Base-by-base conservation (phyloP, 2,113 vertebrate species). In the Pardalotus punctatus region DNA sequence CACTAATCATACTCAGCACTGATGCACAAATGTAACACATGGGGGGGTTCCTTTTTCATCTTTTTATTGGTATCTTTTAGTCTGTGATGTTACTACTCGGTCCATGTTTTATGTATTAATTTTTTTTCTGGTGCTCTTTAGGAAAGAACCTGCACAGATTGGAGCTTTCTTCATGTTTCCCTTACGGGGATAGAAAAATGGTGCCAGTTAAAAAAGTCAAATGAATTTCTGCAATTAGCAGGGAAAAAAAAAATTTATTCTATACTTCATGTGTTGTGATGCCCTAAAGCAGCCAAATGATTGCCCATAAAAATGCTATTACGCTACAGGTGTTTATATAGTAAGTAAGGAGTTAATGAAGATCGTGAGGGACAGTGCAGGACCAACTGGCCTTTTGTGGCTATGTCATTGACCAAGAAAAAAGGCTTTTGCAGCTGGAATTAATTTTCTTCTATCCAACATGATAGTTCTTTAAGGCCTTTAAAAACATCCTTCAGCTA, bases 371-470 rank as follows among this genome's bases (percentile, higher is more conserved):
- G 50, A 28, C 66, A 6, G 38, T 78, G 45, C n/a, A 65, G 64
- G 35, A 74, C 60, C 12, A 27, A 0, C 77, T 67, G 77, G 29
- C 7, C 0, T 81, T 84, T 27, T 73, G 69, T 78, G 61, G 61
- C 31, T 0, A 0, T 58, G 60, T 74, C 65, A 67, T 76, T 94
- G 81, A 82, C 24, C 29, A 64, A 51, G 51, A 51, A 28, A 6
- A 54, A 81, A 81, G 43, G 43, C 31, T 91, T 83, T 61, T 61
- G 54, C 78, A 85, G 62, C 45, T 93, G 90, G 69, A 88, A 36
- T 85, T 72, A 25, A 64, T 87, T 93, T 88, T 58, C 40, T 90
- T 85, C 38, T 70, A 12, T 36, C 29, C 16, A 38, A 7, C 4
- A 2, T 1, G 6, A 19, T 23, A 21, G 38, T 35, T 85, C 40